A percentile compares a stretch with the other conserved stretches of the same genome.
Evolutionary conservation across 2,113 vertebrate species (phyloP).

Genomic region (Elgaria multicarinata): DNA sequence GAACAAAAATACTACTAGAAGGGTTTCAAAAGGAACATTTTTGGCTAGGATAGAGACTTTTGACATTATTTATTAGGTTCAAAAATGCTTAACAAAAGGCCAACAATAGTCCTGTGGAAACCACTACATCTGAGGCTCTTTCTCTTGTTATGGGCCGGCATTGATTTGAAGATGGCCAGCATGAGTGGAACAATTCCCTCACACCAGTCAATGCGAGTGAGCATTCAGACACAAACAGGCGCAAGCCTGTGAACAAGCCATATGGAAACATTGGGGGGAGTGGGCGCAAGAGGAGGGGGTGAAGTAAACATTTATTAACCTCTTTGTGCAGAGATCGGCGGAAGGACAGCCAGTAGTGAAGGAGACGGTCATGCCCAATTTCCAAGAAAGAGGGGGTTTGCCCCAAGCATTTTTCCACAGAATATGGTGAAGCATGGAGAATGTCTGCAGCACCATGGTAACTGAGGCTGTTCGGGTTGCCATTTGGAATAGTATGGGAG

Average conservation of each 20-base stretch:
- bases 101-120: constrained; percentile 84
- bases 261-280: constrained; percentile 71
- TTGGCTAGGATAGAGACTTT: constrained; percentile 87
- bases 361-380: constrained; percentile 72
- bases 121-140: constrained; percentile 84
- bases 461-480: constrained; percentile 50
- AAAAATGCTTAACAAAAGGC: constrained; percentile 84
- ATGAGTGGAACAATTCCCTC: constrained; percentile 81
- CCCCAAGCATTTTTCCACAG: not conserved
- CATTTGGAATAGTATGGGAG: not conserved
- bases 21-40: constrained; percentile 87
- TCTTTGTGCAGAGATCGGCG: constrained; percentile 82
- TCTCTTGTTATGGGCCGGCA: constrained; percentile 79
- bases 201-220: constrained; percentile 81
- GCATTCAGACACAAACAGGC: constrained; percentile 77
- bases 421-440: constrained; percentile 61
- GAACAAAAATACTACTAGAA: constrained; percentile 91
- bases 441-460: constrained; percentile 67
- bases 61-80: constrained; percentile 91
- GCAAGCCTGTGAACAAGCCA: constrained; percentile 83
- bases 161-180: constrained; percentile 80
- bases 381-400: constrained; percentile 57
- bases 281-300: constrained; percentile 14
- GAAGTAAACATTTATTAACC: constrained; percentile 82
- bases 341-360: constrained; percentile 75